Evolutionary conservation across 2,888 invertebrate genomes (phyloP), one percentile per base, ranked within the genome.

Genomic region (Drosophila leonis): DNA sequence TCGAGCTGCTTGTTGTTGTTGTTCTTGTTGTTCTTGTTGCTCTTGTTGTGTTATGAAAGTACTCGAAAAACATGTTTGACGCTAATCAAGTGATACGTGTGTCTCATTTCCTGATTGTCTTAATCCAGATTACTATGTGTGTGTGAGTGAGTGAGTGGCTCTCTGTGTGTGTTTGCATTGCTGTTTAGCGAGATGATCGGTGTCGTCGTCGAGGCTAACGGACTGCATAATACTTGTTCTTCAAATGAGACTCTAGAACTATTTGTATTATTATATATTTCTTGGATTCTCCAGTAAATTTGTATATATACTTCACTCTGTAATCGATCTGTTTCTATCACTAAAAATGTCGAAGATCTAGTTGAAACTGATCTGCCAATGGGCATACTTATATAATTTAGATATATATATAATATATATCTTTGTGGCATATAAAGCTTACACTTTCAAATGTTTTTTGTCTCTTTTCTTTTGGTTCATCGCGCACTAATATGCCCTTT

Each of bases 61-160:
- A 15, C 61, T 74, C 37, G 59, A 72, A 68, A 72, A 41, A 70
- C 37, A 46, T 37, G 41, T 62, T 63, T 48, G 35, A 79, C 69
- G 78, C 35, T 37, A 37, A 87, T 81, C 82, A 75, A 64, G 61
- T 61, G 60, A 60, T 60, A 78, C 37, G 65, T 41, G 65, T 41
- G 52, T 6, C 75, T 64, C 72, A 73, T 83, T 87, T 79, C 80
- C 80, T 82, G 68, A 87, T 83, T 83, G 83, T 83, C 84, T 83
- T 79, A 71, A 76, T 72, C 67, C 81, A 63, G 41, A 49, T 49
- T 31, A 73, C 48, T 24, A 46, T 52, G 31, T 55, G 27, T n/a
- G n/a, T 48, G 15, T n/a, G 9, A 4, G 24, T 46, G 20, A 2
- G 44, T 44, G 44, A 8, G 20, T 42, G 20, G n/a, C 24, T 24